A percentile compares a stretch with the other conserved stretches of the same genome.
Conservation (phyloP, 1,140 invertebrate species). For the Brachionus koreanus region DNA sequence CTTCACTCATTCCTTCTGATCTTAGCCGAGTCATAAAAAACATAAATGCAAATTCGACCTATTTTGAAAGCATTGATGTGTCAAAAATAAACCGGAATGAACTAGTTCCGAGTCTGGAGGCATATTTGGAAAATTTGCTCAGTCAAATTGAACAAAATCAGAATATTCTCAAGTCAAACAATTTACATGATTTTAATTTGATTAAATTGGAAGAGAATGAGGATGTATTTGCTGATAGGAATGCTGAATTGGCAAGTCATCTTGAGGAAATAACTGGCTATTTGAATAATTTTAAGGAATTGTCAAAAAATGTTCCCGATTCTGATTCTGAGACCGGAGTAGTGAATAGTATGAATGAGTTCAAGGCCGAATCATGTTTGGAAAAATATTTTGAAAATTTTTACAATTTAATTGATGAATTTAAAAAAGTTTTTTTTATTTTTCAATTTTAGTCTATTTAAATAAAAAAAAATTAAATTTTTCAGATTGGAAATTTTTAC, state of each 20-base stretch:
- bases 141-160: neutral
- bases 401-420: neutral
- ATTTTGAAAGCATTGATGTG: neutral
- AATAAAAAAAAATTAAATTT: too few relatives aligned
- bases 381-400: neutral
- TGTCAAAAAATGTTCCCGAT: neutral
- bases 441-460: too few relatives aligned
- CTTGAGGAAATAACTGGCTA: neutral
- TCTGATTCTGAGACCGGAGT: neutral
- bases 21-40: conserved; percentile 11
- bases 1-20: neutral
- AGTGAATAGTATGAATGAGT: neutral
- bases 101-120: neutral
- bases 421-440: neutral
- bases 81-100: neutral
- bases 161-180: neutral
- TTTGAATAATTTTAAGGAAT: neutral
- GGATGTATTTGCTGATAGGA: neutral
- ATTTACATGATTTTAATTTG: neutral
- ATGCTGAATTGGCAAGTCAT: neutral
- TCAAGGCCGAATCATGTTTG: neutral
- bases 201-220: neutral
- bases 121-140: neutral
- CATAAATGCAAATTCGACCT: neutral
- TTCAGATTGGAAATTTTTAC: neutral